A percentile compares a stretch with the other conserved stretches of the same genome.
These are phyloP conservation scores for Phyllotreta cruciferae DNA, from an alignment of 2,888 invertebrate genomes.

Conservation along the genomic window DNA sequence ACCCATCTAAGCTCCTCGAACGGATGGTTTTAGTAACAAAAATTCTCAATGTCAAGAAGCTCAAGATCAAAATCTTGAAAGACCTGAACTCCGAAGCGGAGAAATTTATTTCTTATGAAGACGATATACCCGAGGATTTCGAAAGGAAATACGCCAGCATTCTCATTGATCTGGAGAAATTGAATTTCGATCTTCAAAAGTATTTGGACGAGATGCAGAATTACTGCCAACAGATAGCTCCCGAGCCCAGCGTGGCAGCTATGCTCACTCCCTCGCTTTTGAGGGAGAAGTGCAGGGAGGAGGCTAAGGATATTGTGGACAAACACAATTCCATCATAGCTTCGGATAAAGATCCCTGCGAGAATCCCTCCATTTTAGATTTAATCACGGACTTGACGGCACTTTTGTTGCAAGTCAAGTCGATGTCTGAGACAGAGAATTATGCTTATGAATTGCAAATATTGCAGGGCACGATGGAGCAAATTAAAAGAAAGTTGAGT, in stretches of 20 bases:
- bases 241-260: conserved; percentile 84
- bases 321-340: conserved; percentile 71
- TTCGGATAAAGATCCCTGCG: conserved; percentile 62
- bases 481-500: conserved; percentile 82
- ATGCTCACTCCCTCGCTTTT: conserved; percentile 90
- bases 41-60: conserved; percentile 81
- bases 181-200: conserved; percentile 87
- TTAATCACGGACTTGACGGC: conserved; percentile 89
- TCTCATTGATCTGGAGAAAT: conserved; percentile 87
- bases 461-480: conserved; percentile 86
- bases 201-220: conserved; percentile 86
- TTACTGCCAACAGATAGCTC: conserved; percentile 85
- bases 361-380: conserved; percentile 71
- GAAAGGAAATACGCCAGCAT: conserved; percentile 88
- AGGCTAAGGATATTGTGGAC: conserved; percentile 82
- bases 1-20: conserved; percentile 84
- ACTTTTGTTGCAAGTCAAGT: conserved; percentile 87
- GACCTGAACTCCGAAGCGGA: conserved; percentile 93
- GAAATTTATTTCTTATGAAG: conserved; percentile 80
- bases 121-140: conserved; percentile 84
- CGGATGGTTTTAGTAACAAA: conserved; percentile 87
- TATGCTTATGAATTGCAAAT: conserved; percentile 92
- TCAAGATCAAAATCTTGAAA: conserved; percentile 79
- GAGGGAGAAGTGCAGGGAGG: conserved; percentile 84
- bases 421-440: conserved; percentile 78